Conservation (phyloP, 2,888 invertebrate species). For the Volucella zonaria region DNA sequence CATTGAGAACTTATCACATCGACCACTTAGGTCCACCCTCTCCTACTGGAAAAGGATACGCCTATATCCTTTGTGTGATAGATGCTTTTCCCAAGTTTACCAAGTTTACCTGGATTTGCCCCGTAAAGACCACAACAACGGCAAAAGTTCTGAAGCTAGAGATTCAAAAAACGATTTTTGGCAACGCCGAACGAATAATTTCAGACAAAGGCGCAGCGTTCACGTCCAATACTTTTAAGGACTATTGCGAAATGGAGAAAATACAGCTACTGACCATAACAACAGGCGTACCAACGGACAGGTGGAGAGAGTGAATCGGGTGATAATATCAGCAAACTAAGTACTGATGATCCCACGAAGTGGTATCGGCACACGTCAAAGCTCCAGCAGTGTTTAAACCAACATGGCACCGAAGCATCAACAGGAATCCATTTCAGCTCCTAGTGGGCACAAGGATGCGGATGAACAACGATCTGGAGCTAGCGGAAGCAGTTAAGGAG, state of each 20-base stretch:
- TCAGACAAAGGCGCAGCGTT: constrained; percentile 2
- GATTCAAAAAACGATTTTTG: background rate
- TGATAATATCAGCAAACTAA: too few species aligned
- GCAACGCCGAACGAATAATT: constrained; percentile 19
- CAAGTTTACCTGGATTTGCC: constrained; percentile 16
- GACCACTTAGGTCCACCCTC: background rate
- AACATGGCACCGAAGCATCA: too few species aligned
- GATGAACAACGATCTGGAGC: background rate
- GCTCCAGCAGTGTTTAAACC: background rate
- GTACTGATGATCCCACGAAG: background rate
- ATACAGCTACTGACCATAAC: constrained; percentile 4
- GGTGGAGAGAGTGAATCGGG: background rate
- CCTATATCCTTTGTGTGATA: background rate
- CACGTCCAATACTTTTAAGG: constrained; percentile 4
- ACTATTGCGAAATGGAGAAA: constrained; percentile 12
- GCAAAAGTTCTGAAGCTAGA: background rate
- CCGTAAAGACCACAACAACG: background rate
- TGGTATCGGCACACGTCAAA: background rate
- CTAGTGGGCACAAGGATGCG: background rate
- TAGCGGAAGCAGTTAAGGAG: background rate
- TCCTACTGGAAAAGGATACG: constrained; percentile 8
- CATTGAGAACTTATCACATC: too few species aligned
- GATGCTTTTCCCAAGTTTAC: background rate
- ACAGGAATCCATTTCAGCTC: too few species aligned
- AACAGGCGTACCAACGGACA: background rate